Evolutionary conservation across 2,888 invertebrate genomes (phyloP), one percentile per base, ranked within the genome.

Genomic region (Tiliacea citrago): DNA sequence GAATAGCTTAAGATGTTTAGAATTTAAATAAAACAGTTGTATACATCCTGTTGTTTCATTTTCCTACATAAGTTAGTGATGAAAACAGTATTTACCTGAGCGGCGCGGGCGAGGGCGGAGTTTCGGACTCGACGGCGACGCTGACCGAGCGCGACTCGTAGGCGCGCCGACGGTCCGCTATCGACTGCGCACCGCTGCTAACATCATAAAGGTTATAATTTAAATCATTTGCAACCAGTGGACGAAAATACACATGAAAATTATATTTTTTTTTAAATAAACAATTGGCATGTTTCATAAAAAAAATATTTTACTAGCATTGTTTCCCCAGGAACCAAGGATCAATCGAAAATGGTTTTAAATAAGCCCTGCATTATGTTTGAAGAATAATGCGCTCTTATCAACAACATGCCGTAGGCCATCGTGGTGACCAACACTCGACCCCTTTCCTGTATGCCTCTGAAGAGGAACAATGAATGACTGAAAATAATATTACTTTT

Each of bases 81-180:
- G 18, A 45, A 21, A 45, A 21, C 57, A 35, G n/a, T n/a, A 35
- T 1, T 16, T 35, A 66, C 97, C 96, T 97, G 85, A 98, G 93
- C 75, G 98, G 97, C 1, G 98, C 98, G 4, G 98, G 98, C 10
- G 98, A 98, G 0, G 97, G 97, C 35, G 97, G 96, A 85, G 98
- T 97, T 18, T 93, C 95, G 2, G 98, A 97, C 78, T 97, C 97
- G 0, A 96, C 96, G 13, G 96, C 97, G 1, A 95, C 95, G 77
- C 98, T 98, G 49, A 97, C 97, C 0, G 98, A 98, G 18, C 98
- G 97, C 89, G 97, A 97, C 91, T 98, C 98, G 91, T 98, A 98
- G 83, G 98, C 97, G 81, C 98, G 97, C 0, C 98, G 97, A 1
- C 98, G 97, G 88, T 98, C 98, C 1, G 98, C 98, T 83, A 98